phyloP scores from a whole-genome alignment of 2,797 vertebrate species.

The Enteromius mattozi region DNA sequence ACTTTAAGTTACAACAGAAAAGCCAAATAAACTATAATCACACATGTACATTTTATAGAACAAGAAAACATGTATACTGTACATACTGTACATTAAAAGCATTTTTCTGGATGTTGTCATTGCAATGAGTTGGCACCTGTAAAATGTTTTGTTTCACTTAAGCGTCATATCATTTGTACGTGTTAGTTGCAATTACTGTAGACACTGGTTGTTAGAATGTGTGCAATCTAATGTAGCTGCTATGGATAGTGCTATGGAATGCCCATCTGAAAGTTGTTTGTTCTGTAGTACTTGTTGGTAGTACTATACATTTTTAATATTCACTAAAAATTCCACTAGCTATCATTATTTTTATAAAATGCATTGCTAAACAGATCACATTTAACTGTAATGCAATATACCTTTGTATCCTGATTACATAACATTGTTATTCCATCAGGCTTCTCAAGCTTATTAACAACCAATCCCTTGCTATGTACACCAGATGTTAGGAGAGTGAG shows the following conservation, averaged over 20 bases:
- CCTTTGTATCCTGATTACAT: slow-evolving; percentile 22
- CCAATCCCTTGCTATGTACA: slow-evolving; percentile 71
- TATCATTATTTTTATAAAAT: neutral
- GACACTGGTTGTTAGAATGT: neutral
- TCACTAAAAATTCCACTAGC: neutral
- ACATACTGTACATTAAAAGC: neutral
- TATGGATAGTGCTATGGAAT: neutral
- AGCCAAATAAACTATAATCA: neutral
- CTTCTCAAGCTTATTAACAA: slow-evolving; percentile 61
- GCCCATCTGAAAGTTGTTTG: neutral
- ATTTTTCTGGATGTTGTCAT: neutral
- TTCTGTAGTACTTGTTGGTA: neutral
- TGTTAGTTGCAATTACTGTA: neutral
- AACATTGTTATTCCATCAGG: slow-evolving; percentile 15
- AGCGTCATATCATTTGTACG: neutral
- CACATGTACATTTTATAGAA: neutral
- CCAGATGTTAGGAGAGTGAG: slow-evolving; percentile 70
- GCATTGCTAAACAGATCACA: neutral
- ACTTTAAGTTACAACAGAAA: neutral
- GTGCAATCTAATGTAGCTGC: neutral
- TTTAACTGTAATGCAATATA: neutral
- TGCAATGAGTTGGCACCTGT: neutral
- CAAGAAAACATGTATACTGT: neutral
- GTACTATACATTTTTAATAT: neutral
- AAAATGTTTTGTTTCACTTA: neutral